phyloP scores from a whole-genome alignment of 2,797 vertebrate genomes.

The Gila robusta region DNA sequence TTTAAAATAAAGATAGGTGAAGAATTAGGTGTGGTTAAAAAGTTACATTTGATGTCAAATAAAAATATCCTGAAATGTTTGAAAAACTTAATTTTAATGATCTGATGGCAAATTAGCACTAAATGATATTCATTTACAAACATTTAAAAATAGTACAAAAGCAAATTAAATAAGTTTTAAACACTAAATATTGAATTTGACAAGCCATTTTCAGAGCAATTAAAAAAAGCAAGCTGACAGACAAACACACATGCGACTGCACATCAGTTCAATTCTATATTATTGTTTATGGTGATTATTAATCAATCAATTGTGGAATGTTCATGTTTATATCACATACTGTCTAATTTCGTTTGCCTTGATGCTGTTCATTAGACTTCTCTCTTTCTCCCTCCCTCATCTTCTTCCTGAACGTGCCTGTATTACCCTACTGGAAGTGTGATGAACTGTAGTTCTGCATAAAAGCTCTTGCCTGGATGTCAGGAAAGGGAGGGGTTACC shows the following conservation, averaged over 20 bases:
- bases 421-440: slow-evolving; percentile 5
- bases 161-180: not conserved
- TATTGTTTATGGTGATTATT: not conserved
- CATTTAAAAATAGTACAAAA: not conserved
- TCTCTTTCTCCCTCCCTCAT: slow-evolving; percentile 24
- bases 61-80: not conserved
- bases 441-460: slow-evolving; percentile 4
- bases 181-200: not conserved
- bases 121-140: not conserved
- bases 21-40: not conserved
- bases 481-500: slow-evolving; percentile 9
- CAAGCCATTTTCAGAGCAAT: not conserved
- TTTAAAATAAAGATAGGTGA: not conserved
- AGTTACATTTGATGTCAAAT: not conserved
- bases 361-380: not conserved
- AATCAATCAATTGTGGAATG: not conserved
- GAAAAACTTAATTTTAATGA: not conserved
- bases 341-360: not conserved
- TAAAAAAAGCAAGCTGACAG: not conserved
- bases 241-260: not conserved
- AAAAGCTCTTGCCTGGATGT: not conserved
- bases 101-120: not conserved
- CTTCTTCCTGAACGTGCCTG: not conserved
- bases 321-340: not conserved
- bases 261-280: not conserved